phyloP scores from a whole-genome alignment of 2,113 vertebrate species.

The Peromyscus polionotus region DNA sequence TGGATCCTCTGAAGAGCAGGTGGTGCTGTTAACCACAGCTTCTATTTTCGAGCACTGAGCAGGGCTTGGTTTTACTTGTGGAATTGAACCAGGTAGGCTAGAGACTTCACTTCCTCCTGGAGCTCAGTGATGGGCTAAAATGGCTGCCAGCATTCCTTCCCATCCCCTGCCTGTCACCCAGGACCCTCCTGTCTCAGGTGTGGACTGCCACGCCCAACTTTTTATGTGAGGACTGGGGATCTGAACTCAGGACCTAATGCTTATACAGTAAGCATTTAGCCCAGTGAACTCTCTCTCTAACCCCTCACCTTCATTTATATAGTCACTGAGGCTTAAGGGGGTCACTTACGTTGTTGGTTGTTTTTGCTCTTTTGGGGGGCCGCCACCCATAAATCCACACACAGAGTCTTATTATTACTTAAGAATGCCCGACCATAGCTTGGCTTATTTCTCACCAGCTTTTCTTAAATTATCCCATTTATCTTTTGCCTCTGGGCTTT shows the following conservation, averaged over 20 bases:
- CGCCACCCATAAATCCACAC: too few relatives aligned
- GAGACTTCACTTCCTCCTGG: neutral
- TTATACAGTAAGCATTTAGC: neutral
- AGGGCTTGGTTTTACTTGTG: neutral
- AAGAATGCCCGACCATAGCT: too few relatives aligned
- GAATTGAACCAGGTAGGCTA: neutral
- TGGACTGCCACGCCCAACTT: neutral
- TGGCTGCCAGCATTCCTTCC: neutral
- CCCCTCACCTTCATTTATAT: neutral
- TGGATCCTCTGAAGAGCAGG: neutral
- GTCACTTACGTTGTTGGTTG: neutral
- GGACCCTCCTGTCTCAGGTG: neutral
- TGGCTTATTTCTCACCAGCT: too few relatives aligned
- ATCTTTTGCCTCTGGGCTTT: too few relatives aligned
- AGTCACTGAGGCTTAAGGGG: neutral
- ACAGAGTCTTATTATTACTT: too few relatives aligned
- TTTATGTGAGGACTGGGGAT: neutral
- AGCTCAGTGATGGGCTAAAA: neutral
- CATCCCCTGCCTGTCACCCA: neutral
- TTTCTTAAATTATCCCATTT: too few relatives aligned
- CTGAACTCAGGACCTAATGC: neutral
- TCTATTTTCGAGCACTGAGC: neutral
- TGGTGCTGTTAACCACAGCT: neutral
- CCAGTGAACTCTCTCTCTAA: neutral
- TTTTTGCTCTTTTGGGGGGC: too few relatives aligned